These are phyloP conservation scores for Nymphalis polychloros DNA, from an alignment of 2,888 invertebrate genomes.

Conservation along the genomic window DNA sequence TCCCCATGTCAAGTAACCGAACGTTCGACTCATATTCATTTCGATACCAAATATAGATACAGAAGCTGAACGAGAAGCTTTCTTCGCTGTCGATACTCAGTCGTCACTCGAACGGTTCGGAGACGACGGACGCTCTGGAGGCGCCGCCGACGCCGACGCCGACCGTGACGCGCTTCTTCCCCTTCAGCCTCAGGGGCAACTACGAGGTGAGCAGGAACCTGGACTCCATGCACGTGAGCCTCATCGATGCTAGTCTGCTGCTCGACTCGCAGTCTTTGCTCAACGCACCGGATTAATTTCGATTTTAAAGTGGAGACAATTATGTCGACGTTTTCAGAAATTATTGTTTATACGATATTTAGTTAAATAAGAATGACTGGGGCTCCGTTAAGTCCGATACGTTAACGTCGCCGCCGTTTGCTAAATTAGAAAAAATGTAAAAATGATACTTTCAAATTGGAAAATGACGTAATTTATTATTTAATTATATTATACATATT, in stretches of 20 bases:
- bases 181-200: constrained; percentile 60
- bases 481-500: constrained; percentile 1
- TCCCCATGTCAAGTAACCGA: too few species aligned
- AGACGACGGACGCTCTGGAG: constrained; percentile 32
- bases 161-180: constrained; percentile 66
- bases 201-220: constrained; percentile 46
- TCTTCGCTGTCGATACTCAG: constrained; percentile 61
- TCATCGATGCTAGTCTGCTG: constrained; percentile 83
- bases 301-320: not conserved
- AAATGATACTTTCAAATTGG: not conserved
- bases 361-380: not conserved
- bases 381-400: not conserved
- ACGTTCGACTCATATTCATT: too few species aligned
- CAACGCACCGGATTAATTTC: constrained; percentile 84
- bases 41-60: constrained; percentile 54
- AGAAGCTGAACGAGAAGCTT: constrained; percentile 63
- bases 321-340: not conserved
- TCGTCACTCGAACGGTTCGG: constrained; percentile 52
- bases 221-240: constrained; percentile 80
- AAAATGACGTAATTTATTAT: not conserved
- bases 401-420: not conserved
- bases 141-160: constrained; percentile 35
- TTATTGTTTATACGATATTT: not conserved
- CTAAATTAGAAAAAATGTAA: constrained; percentile 10
- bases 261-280: constrained; percentile 86